phyloP scores from a whole-genome alignment of 2,888 invertebrate species.

The Aphidius colemani region DNA sequence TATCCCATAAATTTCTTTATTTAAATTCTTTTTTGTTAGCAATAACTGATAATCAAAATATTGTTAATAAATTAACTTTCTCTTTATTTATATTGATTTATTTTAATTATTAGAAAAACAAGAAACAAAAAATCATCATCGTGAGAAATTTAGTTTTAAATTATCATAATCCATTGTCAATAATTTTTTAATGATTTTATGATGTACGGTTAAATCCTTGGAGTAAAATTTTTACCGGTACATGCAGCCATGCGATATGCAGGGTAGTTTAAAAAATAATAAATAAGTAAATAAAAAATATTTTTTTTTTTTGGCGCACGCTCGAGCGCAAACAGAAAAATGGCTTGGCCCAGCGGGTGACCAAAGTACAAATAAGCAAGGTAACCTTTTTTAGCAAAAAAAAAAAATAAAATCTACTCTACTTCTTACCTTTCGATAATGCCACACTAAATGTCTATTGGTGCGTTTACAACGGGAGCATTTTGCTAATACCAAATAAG shows the following conservation, averaged over 20 bases:
- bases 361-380: constrained; percentile 29
- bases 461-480: too few species aligned
- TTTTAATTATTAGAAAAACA: too few species aligned
- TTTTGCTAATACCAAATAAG: constrained; percentile 45
- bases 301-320: constrained; percentile 5
- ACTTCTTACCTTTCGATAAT: too few species aligned
- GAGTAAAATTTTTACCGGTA: constrained; percentile 17
- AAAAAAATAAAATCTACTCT: too few species aligned
- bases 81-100: too few species aligned
- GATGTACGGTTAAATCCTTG: constrained; percentile 18
- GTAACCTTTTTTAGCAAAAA: too few species aligned
- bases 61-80: too few species aligned
- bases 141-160: neutral
- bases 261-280: neutral
- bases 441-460: too few species aligned
- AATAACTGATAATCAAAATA: too few species aligned
- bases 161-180: constrained; percentile 20
- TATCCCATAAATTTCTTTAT: neutral
- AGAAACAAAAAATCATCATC: too few species aligned
- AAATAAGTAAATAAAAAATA: too few species aligned
- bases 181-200: constrained; percentile 27
- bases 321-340: constrained; percentile 32
- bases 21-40: neutral
- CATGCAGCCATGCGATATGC: constrained; percentile 16
- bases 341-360: constrained; percentile 44